Evolutionary conservation across 1,140 invertebrate species (phyloP).

Genomic region (Habropoda laboriosa): DNA sequence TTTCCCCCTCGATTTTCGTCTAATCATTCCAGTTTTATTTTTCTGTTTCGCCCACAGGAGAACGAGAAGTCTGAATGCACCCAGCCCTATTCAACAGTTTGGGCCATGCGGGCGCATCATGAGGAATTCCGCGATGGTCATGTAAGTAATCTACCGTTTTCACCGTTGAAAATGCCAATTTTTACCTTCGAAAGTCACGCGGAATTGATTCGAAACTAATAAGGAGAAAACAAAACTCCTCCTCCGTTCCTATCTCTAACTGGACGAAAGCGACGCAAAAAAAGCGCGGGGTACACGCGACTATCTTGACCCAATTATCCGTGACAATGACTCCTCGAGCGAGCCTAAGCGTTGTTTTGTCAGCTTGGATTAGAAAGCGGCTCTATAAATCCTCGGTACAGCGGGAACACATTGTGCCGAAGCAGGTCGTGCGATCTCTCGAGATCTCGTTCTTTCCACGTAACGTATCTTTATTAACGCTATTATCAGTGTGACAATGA

Average conservation of each 20-base stretch:
- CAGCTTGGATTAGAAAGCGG: not conserved
- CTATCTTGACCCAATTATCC: constrained; percentile 28
- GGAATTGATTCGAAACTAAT: not conserved
- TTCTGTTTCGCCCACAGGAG: constrained; percentile 91
- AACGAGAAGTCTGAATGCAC: constrained; percentile 95
- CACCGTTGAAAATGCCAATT: not conserved
- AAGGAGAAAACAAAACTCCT: no score
- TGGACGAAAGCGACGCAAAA: not conserved
- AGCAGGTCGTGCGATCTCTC: not conserved
- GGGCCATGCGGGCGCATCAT: constrained; percentile 97
- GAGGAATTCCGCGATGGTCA: constrained; percentile 97
- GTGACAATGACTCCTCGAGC: constrained; percentile 18
- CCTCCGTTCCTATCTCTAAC: not conserved
- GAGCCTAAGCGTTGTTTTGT: not conserved
- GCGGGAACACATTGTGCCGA: not conserved
- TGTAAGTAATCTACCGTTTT: constrained; percentile 87
- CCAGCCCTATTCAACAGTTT: constrained; percentile 96
- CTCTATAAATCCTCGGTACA: not conserved
- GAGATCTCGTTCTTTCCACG: not conserved
- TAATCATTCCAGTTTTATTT: no score
- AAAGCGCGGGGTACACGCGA: no score
- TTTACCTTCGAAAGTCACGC: not conserved
- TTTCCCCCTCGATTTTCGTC: no score
- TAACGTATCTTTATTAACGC: not conserved
- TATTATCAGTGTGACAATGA: not conserved